Evolutionary conservation across 1,140 invertebrate species (phyloP).

Genomic region (Drosophila sp.): DNA sequence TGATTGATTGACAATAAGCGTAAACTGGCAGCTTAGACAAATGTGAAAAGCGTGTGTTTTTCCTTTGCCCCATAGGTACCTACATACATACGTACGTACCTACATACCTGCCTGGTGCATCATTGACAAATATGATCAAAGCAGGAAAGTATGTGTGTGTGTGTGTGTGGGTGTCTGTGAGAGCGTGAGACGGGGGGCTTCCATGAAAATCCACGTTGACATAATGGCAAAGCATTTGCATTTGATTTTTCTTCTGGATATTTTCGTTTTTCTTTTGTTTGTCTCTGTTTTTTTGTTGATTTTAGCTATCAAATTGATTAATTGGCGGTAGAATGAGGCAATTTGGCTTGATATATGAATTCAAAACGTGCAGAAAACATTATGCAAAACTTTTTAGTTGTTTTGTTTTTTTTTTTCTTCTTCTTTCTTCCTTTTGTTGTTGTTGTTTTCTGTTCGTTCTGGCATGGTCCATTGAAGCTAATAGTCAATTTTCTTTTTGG

Average conservation of each 20-base stretch:
- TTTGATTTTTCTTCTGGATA: slow-evolving; percentile 35
- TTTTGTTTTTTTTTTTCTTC: not conserved
- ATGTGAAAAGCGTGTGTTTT: slow-evolving; percentile 36
- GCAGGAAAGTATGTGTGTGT: not conserved
- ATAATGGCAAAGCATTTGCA: slow-evolving; percentile 38
- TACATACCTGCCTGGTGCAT: not conserved
- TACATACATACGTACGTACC: not conserved
- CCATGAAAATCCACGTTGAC: slow-evolving; percentile 19
- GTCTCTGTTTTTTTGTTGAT: not conserved
- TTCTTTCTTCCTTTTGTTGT: not conserved
- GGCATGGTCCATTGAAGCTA: slow-evolving; percentile 37
- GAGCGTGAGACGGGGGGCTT: not conserved
- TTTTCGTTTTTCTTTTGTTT: slow-evolving; percentile 5
- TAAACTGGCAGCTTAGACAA: slow-evolving; percentile 59
- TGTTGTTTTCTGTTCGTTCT: slow-evolving; percentile 1
- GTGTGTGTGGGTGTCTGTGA: slow-evolving; percentile 16
- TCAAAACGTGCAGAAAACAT: slow-evolving; percentile 44
- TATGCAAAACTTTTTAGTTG: slow-evolving; percentile 40
- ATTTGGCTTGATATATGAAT: slow-evolving; percentile 61
- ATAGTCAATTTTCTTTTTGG: slow-evolving; percentile 42
- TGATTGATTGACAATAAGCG: slow-evolving; percentile 73
- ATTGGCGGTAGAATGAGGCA: slow-evolving; percentile 41
- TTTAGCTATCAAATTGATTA: slow-evolving; percentile 50
- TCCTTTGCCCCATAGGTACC: not conserved
- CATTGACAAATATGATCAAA: slow-evolving; percentile 57